These are phyloP conservation scores for Sinhomidia bicolor DNA, from an alignment of 2,888 invertebrate genomes.

Conservation along the genomic window DNA sequence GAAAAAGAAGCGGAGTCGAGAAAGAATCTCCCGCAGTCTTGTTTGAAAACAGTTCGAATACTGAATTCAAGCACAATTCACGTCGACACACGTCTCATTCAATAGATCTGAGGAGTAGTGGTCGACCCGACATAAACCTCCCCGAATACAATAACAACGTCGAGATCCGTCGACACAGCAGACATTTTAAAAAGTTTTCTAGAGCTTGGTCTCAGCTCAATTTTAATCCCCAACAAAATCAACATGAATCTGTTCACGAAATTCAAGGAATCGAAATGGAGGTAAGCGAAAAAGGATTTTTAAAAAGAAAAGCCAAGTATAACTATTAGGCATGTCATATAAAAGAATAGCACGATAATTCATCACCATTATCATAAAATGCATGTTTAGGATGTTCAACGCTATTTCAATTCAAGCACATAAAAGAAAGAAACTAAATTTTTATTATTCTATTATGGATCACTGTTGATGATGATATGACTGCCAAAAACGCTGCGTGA, in stretches of 20 bases:
- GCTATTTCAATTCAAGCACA: too few relatives aligned
- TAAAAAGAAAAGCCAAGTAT: too few relatives aligned
- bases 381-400: too few relatives aligned
- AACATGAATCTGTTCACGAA: constrained; percentile 65
- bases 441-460: too few relatives aligned
- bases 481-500: too few relatives aligned
- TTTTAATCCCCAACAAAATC: constrained; percentile 62
- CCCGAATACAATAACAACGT: constrained; percentile 59
- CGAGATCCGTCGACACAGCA: constrained; percentile 76
- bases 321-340: too few relatives aligned
- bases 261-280: constrained; percentile 77
- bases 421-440: too few relatives aligned
- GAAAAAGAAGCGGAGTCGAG: background rate
- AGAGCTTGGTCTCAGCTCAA: constrained; percentile 75
- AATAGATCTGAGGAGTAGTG: constrained; percentile 53
- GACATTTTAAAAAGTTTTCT: constrained; percentile 76
- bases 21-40: background rate
- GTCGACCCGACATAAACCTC: constrained; percentile 13
- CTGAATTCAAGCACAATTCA: constrained; percentile 3
- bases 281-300: constrained; percentile 67
- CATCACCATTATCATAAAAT: too few relatives aligned
- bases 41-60: constrained; percentile 19
- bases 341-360: too few relatives aligned
- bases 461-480: too few relatives aligned
- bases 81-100: constrained; percentile 56